Evolutionary conservation across 2,113 vertebrate genomes (phyloP).

Genomic region (Stomatorhinus ivindoensis): DNA sequence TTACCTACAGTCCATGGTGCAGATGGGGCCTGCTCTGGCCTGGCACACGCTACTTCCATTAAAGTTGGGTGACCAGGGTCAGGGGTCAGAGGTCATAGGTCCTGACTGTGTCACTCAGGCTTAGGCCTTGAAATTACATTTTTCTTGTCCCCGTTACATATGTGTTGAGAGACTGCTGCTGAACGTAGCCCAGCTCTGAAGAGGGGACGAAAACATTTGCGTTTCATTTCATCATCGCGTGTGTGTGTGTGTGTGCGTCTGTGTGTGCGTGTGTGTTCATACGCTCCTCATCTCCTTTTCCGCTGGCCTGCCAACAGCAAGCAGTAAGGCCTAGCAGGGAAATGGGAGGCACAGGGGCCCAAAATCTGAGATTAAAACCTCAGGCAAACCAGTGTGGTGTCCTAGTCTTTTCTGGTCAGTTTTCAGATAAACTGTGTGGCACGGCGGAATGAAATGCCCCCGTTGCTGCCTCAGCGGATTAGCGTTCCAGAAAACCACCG

Average conservation of each 20-base stretch:
- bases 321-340: not conserved
- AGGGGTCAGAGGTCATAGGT: not conserved
- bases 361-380: not conserved
- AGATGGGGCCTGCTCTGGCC: not conserved
- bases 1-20: not conserved
- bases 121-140: not conserved
- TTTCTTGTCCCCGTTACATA: not conserved
- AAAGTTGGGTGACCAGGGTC: not conserved
- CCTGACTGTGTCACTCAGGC: not conserved
- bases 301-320: not conserved
- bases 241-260: constrained; percentile 2
- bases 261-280: not conserved
- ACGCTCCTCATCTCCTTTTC: not conserved
- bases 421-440: not conserved
- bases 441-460: not conserved
- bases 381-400: not conserved
- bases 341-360: not conserved
- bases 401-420: not conserved
- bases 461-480: not conserved
- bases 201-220: not conserved
- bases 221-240: not conserved
- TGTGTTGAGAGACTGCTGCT: not conserved
- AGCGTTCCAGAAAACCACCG: not conserved
- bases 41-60: not conserved
- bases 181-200: not conserved